A percentile compares a stretch with the other conserved stretches of the same genome.
phyloP scores from a whole-genome alignment of 1,140 invertebrate genomes.

The Bradysia coprophila region DNA sequence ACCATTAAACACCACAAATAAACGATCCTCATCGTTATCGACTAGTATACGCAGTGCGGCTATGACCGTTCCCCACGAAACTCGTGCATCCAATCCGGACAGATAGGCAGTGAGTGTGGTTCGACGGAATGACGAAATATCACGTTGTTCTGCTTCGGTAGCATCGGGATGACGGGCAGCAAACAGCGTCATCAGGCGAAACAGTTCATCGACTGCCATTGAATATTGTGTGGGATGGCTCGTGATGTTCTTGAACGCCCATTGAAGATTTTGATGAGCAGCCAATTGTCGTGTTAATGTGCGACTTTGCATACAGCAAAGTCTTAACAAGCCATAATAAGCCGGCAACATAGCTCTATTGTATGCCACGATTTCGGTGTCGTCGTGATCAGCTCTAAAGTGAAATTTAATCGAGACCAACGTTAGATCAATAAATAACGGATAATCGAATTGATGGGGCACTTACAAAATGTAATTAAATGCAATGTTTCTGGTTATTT shows the following conservation, averaged over 20 bases:
- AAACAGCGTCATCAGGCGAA: conserved; percentile 73
- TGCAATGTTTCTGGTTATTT: conserved; percentile 66
- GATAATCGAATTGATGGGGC: not conserved
- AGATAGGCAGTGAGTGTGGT: conserved; percentile 70
- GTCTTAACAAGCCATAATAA: conserved; percentile 78
- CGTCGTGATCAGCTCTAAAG: conserved; percentile 77
- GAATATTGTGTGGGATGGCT: conserved; percentile 85
- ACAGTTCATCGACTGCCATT: conserved; percentile 75
- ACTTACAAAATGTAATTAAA: conserved; percentile 93
- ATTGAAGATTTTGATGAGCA: conserved; percentile 85
- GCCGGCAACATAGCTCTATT: conserved; percentile 85
- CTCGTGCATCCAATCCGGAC: conserved; percentile 29
- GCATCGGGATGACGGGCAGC: conserved; percentile 54
- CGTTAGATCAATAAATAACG: not conserved
- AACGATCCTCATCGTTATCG: conserved; percentile 71
- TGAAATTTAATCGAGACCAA: not conserved
- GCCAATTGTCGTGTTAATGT: conserved; percentile 70
- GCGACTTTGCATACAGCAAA: conserved; percentile 75
- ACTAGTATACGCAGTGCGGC: conserved; percentile 71
- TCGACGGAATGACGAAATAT: conserved; percentile 63
- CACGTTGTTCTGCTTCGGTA: conserved; percentile 56
- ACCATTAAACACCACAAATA: conserved; percentile 73
- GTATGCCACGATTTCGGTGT: conserved; percentile 84
- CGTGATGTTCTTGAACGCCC: conserved; percentile 92
- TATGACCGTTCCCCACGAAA: conserved; percentile 60